Base-by-base conservation (phyloP, 37 sponge, comb jelly and placozoan genomes). In the Eunapius fragilis region DNA sequence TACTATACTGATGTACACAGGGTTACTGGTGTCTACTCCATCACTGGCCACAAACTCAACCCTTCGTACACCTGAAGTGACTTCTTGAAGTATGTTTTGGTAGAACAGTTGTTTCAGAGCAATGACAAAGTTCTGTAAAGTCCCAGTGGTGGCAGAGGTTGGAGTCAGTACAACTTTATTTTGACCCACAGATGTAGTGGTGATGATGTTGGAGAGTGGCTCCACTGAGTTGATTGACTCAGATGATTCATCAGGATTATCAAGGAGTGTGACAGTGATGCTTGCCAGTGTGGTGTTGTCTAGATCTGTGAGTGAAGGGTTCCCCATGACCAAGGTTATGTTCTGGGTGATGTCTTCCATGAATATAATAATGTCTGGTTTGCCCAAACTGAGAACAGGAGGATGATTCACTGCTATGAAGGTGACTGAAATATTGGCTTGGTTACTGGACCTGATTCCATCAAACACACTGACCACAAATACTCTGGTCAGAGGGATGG, bases 41-140 rank as follows among this genome's bases (percentile, higher is more conserved):
- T 94, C 95, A 86, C 38, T 80, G 24, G 78, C 95, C 22, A 75
- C 32, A 23, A 91, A 78, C 31, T 74, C 11, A 19, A 94, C 33
- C 0, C 25, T 74, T 9, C 89, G 78, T 12, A 67, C 4, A 32
- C 83, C 91, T 68, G 47, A 19, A 74, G 84, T 88, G 22, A 92
- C 92, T 70, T 94, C 95, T 76, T 88, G 92, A 31, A 89, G 84
- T 25, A 68, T n/a, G 69, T 94, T 94, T 26, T 68, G 73, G 37
- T 91, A 94, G 72, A 35, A 48, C 48, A 89, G 26, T 38, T 87
- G 83, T 24, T 76, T 75, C 36, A 94, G 79, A 3, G 77, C 73
- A 0, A 68, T 24, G 33, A 68, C 68, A 70, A 91, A 91, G 32
- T 75, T 87, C 10, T 32, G 6, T 33, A 87, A 31, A 35, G 86